Evolutionary conservation across 2,113 vertebrate species (phyloP).

Genomic region (Myrmecobius fasciatus): DNA sequence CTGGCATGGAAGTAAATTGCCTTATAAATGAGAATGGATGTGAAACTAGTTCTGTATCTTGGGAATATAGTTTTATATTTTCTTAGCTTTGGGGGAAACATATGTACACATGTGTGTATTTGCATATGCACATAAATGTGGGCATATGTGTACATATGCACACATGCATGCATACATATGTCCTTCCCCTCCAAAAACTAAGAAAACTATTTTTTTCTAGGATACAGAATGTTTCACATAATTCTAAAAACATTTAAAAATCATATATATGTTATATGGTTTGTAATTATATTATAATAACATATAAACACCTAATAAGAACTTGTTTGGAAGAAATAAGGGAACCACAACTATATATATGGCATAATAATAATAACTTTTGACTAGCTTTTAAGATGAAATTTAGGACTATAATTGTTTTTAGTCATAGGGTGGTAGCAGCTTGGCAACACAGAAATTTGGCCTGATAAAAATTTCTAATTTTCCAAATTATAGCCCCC

Average conservation of each 20-base stretch:
- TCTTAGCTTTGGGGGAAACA: not conserved
- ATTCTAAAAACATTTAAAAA: too few species aligned
- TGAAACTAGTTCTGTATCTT: not conserved
- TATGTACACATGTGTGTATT: too few species aligned
- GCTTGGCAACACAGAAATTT: slow-evolving; percentile 5
- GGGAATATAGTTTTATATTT: not conserved
- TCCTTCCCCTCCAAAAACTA: too few species aligned
- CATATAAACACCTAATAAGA: not conserved
- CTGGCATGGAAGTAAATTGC: not conserved
- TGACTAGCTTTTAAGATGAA: not conserved
- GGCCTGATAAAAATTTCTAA: slow-evolving; percentile 66
- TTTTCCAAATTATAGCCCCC: slow-evolving; percentile 73
- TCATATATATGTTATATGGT: too few species aligned
- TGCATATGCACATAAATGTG: too few species aligned
- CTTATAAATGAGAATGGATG: not conserved
- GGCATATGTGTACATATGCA: too few species aligned
- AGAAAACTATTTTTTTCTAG: too few species aligned
- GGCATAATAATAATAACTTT: not conserved
- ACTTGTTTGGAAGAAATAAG: not conserved
- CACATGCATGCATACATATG: too few species aligned
- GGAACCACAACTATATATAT: not conserved
- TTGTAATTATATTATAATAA: not conserved
- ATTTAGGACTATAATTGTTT: not conserved
- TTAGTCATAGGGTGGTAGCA: not conserved
- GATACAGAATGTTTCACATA: too few species aligned